A percentile compares a stretch with the other conserved stretches of the same genome.
Evolutionary conservation across 2,797 vertebrate genomes (phyloP).

Genomic region (Holocentrus rufus): DNA sequence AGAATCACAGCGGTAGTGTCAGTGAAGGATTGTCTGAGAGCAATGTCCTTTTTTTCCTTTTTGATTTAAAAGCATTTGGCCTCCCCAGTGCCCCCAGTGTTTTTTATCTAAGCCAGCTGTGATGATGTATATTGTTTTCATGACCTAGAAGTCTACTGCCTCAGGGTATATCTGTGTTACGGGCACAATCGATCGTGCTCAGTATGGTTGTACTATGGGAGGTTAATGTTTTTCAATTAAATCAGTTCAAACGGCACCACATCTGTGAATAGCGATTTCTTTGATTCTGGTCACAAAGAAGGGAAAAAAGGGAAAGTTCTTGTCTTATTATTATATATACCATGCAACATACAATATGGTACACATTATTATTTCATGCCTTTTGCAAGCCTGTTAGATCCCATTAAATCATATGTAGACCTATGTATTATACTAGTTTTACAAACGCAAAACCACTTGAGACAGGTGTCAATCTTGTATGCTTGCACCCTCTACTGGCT

Average conservation of each 20-base stretch:
- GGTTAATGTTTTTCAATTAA: constrained; percentile 42
- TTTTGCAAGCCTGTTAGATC: constrained; percentile 45
- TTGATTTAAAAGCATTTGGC: constrained; percentile 64
- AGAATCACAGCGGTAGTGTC: constrained; percentile 57
- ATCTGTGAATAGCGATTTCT: constrained; percentile 9
- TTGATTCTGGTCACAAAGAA: constrained; percentile 21
- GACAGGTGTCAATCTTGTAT: constrained; percentile 35
- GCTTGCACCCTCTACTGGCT: constrained; percentile 67
- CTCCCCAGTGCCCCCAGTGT: constrained; percentile 48
- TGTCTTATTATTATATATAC: background rate
- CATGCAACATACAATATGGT: constrained; percentile 8
- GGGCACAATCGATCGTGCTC: constrained; percentile 44
- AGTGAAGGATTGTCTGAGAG: constrained; percentile 45
- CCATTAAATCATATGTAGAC: constrained; percentile 30
- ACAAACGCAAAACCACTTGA: background rate
- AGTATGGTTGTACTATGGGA: constrained; percentile 43
- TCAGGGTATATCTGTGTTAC: constrained; percentile 43
- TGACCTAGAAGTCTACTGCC: constrained; percentile 66
- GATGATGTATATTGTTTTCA: constrained; percentile 66
- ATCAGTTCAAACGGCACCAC: constrained; percentile 36
- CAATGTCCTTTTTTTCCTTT: constrained; percentile 50
- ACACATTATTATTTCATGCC: constrained; percentile 50
- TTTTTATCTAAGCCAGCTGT: constrained; percentile 51
- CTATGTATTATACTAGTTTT: constrained; percentile 4
- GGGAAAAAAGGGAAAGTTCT: constrained; percentile 15